Conservation (phyloP, 2,113 vertebrate species). For the Callocephalon fimbriatum region DNA sequence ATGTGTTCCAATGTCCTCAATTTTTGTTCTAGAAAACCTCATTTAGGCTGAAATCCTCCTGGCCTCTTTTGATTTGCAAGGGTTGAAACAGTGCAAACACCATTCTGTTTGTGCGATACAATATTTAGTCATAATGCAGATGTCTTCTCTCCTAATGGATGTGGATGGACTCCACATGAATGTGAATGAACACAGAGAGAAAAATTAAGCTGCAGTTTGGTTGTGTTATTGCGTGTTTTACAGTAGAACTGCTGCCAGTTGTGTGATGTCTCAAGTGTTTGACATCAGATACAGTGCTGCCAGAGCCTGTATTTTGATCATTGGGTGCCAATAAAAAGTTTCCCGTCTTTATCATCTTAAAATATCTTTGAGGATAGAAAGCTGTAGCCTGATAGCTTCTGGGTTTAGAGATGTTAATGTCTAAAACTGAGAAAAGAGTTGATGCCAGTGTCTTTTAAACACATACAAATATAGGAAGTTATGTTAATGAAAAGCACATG, state of each 20-base stretch:
- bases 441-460: neutral
- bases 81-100: neutral
- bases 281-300: neutral
- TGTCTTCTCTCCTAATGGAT: neutral
- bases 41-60: neutral
- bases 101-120: neutral
- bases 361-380: neutral
- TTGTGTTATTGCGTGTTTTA: neutral
- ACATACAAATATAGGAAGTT: neutral
- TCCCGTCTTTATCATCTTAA: neutral
- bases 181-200: neutral
- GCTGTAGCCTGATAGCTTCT: neutral
- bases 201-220: conserved; percentile 19
- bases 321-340: neutral
- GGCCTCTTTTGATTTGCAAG: neutral
- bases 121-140: conserved; percentile 39
- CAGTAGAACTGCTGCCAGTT: neutral
- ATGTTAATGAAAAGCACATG: neutral
- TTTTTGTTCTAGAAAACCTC: neutral
- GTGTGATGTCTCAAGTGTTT: neutral
- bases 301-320: neutral
- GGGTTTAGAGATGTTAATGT: neutral
- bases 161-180: neutral
- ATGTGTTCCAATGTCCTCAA: neutral
- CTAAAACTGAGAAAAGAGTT: neutral